Conservation (phyloP, 2,113 vertebrate genomes). For the Periophthalmodon schlosseri region DNA sequence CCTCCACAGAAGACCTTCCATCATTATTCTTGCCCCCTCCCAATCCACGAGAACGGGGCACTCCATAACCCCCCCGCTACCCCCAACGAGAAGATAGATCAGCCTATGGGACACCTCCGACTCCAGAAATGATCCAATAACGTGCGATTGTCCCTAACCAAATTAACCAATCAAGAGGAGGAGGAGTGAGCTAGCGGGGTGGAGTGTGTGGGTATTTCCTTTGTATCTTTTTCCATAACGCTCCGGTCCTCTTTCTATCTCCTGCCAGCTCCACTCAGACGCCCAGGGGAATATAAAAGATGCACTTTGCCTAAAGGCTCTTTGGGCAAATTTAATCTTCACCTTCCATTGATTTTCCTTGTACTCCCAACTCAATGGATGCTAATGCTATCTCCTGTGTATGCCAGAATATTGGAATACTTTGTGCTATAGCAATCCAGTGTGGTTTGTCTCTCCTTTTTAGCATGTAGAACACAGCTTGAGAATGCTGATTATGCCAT, state of each 20-base stretch:
- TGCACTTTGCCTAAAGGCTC: slow-evolving; percentile 95
- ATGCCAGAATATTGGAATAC: slow-evolving; percentile 40
- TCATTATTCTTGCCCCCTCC: slow-evolving; percentile 72
- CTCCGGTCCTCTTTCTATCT: slow-evolving; percentile 63
- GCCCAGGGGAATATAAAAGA: slow-evolving; percentile 87
- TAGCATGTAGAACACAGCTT: not conserved
- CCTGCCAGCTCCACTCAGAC: slow-evolving; percentile 68
- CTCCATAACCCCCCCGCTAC: slow-evolving; percentile 65
- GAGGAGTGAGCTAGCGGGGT: slow-evolving; percentile 72
- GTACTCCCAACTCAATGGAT: slow-evolving; percentile 81
- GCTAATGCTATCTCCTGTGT: slow-evolving; percentile 82
- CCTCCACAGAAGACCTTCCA: slow-evolving; percentile 72
- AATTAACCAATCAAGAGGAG: slow-evolving; percentile 87
- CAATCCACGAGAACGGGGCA: slow-evolving; percentile 65
- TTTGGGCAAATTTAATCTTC: slow-evolving; percentile 97
- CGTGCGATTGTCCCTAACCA: slow-evolving; percentile 80
- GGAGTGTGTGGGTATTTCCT: slow-evolving; percentile 65
- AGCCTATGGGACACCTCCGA: slow-evolving; percentile 83
- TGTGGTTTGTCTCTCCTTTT: slow-evolving; percentile 19
- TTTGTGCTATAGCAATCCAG: slow-evolving; percentile 10
- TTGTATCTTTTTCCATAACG: slow-evolving; percentile 38
- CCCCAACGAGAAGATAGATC: slow-evolving; percentile 78
- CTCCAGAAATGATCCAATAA: slow-evolving; percentile 87
- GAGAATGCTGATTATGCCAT: not conserved
- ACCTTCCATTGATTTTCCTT: slow-evolving; percentile 92